phyloP scores from a whole-genome alignment of 2,797 vertebrate species.

The Trachops cirrhosus region DNA sequence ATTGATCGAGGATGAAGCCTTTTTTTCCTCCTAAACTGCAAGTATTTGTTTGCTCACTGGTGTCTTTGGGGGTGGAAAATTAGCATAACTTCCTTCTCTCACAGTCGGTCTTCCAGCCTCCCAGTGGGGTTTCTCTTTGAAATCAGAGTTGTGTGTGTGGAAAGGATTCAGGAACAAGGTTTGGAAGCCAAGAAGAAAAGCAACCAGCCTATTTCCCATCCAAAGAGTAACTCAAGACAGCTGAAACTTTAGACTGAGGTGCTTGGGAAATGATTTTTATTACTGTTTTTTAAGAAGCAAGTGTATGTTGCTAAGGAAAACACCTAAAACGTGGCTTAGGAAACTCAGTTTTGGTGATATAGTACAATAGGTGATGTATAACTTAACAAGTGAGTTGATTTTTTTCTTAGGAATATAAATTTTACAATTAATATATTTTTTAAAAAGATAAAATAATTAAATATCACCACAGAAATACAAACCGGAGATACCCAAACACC shows the following conservation, averaged over 20 bases:
- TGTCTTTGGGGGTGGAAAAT: constrained; percentile 37
- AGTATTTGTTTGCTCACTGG: constrained; percentile 16
- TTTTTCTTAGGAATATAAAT: constrained; percentile 22
- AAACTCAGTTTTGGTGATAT: background rate
- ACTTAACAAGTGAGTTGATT: background rate
- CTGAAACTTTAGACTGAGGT: constrained; percentile 58
- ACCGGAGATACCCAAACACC: constrained; percentile 9
- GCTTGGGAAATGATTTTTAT: constrained; percentile 51
- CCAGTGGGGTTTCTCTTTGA: constrained; percentile 66
- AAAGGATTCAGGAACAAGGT: constrained; percentile 55
- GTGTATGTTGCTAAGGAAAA: constrained; percentile 6
- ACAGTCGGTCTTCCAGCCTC: constrained; percentile 53
- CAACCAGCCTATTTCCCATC: constrained; percentile 41
- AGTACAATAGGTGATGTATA: background rate
- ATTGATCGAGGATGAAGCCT: background rate
- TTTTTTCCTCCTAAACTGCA: background rate
- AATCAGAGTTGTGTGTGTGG: constrained; percentile 64
- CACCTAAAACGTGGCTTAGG: background rate
- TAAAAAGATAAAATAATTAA: background rate
- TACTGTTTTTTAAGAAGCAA: constrained; percentile 46
- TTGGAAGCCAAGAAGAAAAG: constrained; percentile 61
- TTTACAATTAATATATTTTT: background rate
- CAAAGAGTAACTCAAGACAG: constrained; percentile 68
- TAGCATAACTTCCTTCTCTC: constrained; percentile 63
- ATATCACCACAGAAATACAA: background rate